Conservation (phyloP, 2,888 invertebrate species). For the Matsumyia berberina region DNA sequence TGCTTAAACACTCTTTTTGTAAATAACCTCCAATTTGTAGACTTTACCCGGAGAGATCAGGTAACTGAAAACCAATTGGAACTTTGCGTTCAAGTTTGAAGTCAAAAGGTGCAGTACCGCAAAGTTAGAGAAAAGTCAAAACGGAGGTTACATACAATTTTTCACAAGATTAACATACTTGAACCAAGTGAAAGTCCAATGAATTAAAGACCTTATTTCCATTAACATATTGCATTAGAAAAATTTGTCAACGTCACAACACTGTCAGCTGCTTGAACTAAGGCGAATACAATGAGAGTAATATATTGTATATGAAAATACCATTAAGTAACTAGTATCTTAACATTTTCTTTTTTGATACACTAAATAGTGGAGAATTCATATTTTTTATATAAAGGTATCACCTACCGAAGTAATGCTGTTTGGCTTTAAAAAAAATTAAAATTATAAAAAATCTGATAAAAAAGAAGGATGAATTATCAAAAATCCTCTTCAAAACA, state of each 20-base stretch:
- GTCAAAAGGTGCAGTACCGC: slow-evolving; percentile 64
- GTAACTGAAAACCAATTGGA: slow-evolving; percentile 56
- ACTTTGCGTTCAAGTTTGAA: slow-evolving; percentile 40
- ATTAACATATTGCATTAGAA: slow-evolving; percentile 7
- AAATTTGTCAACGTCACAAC: slow-evolving; percentile 39
- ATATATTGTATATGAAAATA: slow-evolving; percentile 58
- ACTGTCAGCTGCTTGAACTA: slow-evolving; percentile 5
- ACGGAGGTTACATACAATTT: slow-evolving; percentile 15
- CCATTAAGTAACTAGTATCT: slow-evolving; percentile 60
- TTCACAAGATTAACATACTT: slow-evolving; percentile 23
- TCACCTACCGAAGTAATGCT: slow-evolving; percentile 64
- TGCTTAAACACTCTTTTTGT: slow-evolving; percentile 25
- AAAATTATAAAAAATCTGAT: slow-evolving; percentile 31
- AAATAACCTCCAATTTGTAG: slow-evolving; percentile 12
- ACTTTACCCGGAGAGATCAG: slow-evolving; percentile 73
- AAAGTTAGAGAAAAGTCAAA: slow-evolving; percentile 69
- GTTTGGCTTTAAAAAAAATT: slow-evolving; percentile 42
- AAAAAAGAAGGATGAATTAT: too few species aligned
- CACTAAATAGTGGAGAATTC: slow-evolving; percentile 17
- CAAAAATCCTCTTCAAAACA: too few species aligned
- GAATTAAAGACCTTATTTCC: background rate
- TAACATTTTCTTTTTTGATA: slow-evolving; percentile 15
- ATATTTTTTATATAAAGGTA: slow-evolving; percentile 35
- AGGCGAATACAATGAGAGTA: slow-evolving; percentile 8
- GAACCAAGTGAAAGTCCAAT: background rate